Evolutionary conservation across 2,797 vertebrate genomes (phyloP).

Genomic region (Cynopterus sphinx): DNA sequence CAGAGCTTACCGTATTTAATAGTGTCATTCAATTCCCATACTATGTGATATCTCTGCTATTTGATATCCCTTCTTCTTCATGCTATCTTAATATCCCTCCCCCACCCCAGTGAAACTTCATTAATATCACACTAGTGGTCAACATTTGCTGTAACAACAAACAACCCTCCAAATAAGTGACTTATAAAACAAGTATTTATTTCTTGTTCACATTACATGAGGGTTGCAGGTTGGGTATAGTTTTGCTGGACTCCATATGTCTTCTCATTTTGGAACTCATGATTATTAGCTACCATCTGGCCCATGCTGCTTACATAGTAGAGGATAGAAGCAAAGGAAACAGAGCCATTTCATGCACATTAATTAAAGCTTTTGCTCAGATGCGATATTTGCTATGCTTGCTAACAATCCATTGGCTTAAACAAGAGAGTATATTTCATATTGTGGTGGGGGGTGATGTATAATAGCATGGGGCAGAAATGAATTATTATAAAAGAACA

Average conservation of each 20-base stretch:
- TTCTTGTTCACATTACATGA: neutral
- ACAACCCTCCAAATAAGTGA: neutral
- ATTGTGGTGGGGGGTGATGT: too few species aligned
- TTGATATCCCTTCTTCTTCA: neutral
- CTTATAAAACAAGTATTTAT: slow-evolving; percentile 6
- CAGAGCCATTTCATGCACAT: neutral
- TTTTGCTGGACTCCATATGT: neutral
- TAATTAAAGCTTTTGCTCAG: slow-evolving; percentile 39
- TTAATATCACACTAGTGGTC: neutral
- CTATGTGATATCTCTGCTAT: neutral
- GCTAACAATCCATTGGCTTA: neutral
- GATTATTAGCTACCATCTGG: slow-evolving; percentile 30
- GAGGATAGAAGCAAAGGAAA: slow-evolving; percentile 4
- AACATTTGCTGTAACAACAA: neutral
- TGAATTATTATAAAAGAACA: neutral
- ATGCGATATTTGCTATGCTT: neutral
- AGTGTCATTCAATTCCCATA: neutral
- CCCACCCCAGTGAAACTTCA: neutral
- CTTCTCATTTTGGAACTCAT: neutral
- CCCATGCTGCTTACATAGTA: neutral
- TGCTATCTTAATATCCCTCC: neutral
- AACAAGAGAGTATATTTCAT: neutral
- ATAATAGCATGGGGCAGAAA: neutral
- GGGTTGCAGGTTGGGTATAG: neutral
- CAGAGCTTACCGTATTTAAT: neutral